Evolutionary conservation across 2,888 invertebrate genomes (phyloP).

Genomic region (Andrena chrysosceles): DNA sequence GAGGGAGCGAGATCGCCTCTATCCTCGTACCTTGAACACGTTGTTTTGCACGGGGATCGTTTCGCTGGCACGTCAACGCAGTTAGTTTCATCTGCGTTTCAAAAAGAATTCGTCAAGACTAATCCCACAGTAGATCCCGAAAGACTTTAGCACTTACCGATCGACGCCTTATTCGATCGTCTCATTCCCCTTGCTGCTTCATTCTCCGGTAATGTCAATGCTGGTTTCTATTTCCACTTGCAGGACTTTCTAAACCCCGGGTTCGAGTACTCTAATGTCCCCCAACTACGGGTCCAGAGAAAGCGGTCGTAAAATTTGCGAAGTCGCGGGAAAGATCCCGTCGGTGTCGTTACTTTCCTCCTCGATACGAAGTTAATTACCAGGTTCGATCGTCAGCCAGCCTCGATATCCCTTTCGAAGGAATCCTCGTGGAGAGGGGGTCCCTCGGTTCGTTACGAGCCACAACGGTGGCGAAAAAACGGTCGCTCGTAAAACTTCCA

Average conservation of each 20-base stretch:
- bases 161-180: no score
- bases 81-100: neutral
- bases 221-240: neutral
- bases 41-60: slow-evolving; percentile 47
- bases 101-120: slow-evolving; percentile 34
- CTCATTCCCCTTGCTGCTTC: no score
- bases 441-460: slow-evolving; percentile 33
- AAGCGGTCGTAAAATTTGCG: slow-evolving; percentile 35
- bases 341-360: slow-evolving; percentile 35
- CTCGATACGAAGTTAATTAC: slow-evolving; percentile 45
- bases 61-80: slow-evolving; percentile 50
- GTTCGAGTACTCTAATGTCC: neutral
- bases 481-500: slow-evolving; percentile 41
- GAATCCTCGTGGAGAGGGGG: slow-evolving; percentile 13
- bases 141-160: no score
- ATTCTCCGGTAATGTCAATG: no score
- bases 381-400: slow-evolving; percentile 36
- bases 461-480: slow-evolving; percentile 9
- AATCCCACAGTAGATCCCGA: neutral
- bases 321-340: slow-evolving; percentile 41
- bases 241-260: slow-evolving; percentile 4
- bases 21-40: slow-evolving; percentile 30
- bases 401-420: slow-evolving; percentile 27
- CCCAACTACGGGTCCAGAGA: slow-evolving; percentile 1
- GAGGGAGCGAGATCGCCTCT: slow-evolving; percentile 40